Conservation (phyloP, 2,113 vertebrate species). For the Saccopteryx bilineata region DNA sequence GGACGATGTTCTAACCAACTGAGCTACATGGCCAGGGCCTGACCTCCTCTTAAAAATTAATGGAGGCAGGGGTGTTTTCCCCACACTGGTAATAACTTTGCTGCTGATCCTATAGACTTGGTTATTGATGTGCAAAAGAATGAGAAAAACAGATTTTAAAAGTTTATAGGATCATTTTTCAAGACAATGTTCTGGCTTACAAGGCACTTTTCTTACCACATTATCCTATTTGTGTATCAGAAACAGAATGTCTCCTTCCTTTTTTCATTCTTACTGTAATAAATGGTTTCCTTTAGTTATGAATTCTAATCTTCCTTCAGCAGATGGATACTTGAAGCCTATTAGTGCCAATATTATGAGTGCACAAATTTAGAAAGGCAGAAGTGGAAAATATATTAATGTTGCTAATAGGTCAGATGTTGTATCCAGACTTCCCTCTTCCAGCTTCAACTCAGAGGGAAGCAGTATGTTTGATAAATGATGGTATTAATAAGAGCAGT, state of each 20-base stretch:
- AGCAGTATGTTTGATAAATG: not conserved
- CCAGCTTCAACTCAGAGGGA: not conserved
- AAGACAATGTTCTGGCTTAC: slow-evolving; percentile 57
- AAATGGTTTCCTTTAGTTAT: slow-evolving; percentile 75
- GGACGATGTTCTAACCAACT: too few species aligned
- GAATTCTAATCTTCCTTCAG: slow-evolving; percentile 73
- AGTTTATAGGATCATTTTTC: slow-evolving; percentile 64
- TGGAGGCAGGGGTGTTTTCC: not conserved
- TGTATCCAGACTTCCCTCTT: not conserved
- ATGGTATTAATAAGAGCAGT: not conserved
- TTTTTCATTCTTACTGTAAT: slow-evolving; percentile 56
- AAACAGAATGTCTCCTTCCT: slow-evolving; percentile 61
- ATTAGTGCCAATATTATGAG: slow-evolving; percentile 52
- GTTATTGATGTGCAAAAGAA: slow-evolving; percentile 33
- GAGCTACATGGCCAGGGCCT: not conserved
- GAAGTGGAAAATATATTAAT: slow-evolving; percentile 52
- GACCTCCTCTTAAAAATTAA: not conserved
- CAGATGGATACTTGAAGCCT: slow-evolving; percentile 67
- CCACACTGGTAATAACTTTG: not conserved
- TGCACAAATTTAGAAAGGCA: slow-evolving; percentile 56
- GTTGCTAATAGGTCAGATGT: not conserved
- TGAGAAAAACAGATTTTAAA: slow-evolving; percentile 50
- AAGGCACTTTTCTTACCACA: slow-evolving; percentile 48
- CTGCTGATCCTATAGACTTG: not conserved
- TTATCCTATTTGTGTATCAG: slow-evolving; percentile 68